Evolutionary conservation across 2,888 invertebrate genomes (phyloP).

Genomic region (Incurvaria masculella): DNA sequence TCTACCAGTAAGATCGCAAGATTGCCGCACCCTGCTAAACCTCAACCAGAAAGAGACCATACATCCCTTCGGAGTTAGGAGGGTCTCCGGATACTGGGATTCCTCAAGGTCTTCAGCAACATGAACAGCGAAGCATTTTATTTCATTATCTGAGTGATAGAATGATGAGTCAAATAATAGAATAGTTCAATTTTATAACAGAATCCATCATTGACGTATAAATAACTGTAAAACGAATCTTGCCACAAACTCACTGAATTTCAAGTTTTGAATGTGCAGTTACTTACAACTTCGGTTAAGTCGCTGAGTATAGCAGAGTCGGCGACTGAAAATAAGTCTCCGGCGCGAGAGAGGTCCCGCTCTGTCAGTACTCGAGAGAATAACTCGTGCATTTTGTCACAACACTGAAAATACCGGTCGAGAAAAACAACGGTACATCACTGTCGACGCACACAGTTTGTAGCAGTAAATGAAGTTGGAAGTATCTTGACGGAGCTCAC

Average conservation of each 20-base stretch:
- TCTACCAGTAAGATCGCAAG: too few relatives aligned
- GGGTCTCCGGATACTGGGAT: too few relatives aligned
- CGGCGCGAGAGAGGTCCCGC: slow-evolving; percentile 86
- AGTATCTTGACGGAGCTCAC: too few relatives aligned
- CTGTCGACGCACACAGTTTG: too few relatives aligned
- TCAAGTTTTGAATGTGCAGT: too few relatives aligned
- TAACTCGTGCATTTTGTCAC: slow-evolving; percentile 80
- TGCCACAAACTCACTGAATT: slow-evolving; percentile 24
- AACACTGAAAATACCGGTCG: background rate
- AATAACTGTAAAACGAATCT: slow-evolving; percentile 9
- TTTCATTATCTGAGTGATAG: slow-evolving; percentile 15
- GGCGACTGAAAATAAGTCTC: slow-evolving; percentile 85
- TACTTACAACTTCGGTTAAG: slow-evolving; percentile 75
- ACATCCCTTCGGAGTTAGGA: too few relatives aligned
- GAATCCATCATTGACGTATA: background rate
- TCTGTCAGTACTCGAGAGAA: slow-evolving; percentile 87
- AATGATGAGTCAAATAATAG: slow-evolving; percentile 10
- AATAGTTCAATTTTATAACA: background rate
- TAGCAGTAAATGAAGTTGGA: too few relatives aligned
- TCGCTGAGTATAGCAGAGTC: slow-evolving; percentile 85
- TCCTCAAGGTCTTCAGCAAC: too few relatives aligned
- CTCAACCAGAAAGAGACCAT: too few relatives aligned
- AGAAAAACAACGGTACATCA: background rate
- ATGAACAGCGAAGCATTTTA: too few relatives aligned
- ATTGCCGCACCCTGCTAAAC: too few relatives aligned